Base-by-base conservation (phyloP, 2,113 vertebrate genomes). In the Lonchura striata region DNA sequence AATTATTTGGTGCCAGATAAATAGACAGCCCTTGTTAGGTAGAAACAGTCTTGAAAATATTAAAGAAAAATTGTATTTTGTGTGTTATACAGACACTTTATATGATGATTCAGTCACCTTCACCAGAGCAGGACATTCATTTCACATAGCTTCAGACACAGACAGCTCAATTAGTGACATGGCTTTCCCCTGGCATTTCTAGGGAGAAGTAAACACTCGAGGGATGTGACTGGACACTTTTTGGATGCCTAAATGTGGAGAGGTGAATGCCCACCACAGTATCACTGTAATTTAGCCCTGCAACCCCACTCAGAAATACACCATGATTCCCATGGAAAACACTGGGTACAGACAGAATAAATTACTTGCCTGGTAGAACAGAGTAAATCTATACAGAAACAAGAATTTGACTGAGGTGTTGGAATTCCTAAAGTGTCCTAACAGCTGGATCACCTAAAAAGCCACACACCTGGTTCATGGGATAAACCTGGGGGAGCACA, bases 141-240 rank as follows among this genome's bases (percentile, higher is more conserved):
- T 33, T 74, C 54, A 59, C 6, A 11, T 2, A 13, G 7, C 18
- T 52, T 77, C 52, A 63, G 31, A 39, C 14, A n/a, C 3, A 31
- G 27, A 35, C 7, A 30, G 20, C 14, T 60, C 21, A 28, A 0
- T 24, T 12, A 24, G 23, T 15, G 41, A 50, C 12, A 9, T 6
- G 15, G 19, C 5, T 10, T 64, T 27, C 23, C 49, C 37, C 30
- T 46, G 63, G 22, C 44, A 53, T 31, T 44, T 27, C 16, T 8
- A 28, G 33, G 44, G 47, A 88, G 47, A 82, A 75, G 4, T 3
- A 42, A 66, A 50, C 2, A 4, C 5, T 50, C 1, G 0, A 39
- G 49, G 41, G 15, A 16, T 71, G 57, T 42, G 35, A 60, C 2
- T n/a, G 52, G 60, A 50, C 35, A 46, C 9, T 25, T 66, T 44